Evolutionary conservation across 2,888 invertebrate genomes (phyloP), one percentile per base, ranked within the genome.

Genomic region (Sceliomorpha sp.): DNA sequence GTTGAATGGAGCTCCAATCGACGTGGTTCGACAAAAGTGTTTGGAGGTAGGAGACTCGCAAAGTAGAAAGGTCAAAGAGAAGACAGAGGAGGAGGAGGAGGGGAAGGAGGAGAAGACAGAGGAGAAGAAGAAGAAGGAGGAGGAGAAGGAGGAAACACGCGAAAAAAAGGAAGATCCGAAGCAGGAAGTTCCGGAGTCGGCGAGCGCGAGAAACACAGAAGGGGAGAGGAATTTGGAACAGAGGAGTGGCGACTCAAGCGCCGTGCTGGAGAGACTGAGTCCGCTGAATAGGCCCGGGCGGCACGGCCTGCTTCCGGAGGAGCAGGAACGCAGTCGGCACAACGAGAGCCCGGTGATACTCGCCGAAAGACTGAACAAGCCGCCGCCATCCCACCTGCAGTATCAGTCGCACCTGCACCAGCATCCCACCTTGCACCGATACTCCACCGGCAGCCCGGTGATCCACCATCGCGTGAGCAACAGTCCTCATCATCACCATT

Each of bases 141-240:
- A 78, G 62, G 77, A 79, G 64, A 80, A 79, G 81, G 81, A 80
- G 74, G 81, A 84, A 79, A 79, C 79, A 78, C 78, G 85, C 86
- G 78, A 50, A 32, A 55, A 66, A 82, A 89, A 86, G 87, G 89
- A 89, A 89, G 89, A 89, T 89, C 90, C 91, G 89, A 91, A 91
- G 89, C 91, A 91, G 90, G 91, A 91, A 86, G 91, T 91, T 90
- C 91, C 91, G 89, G 91, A 91, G 89, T 91, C 91, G 90, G 90
- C 48, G 2, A 20, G 2, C 15, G 34, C 51, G 2, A 36, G 51
- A 24, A 58, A 55, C n/a, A n/a, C n/a, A 53, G 59, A 50, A 26
- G 89, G 89, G 90, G 86, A 20, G 3, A 5, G 20, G 20, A 20
- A 5, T 20, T 20, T 83, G 74, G 83, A 83, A 78, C 78, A 78